Conservation (phyloP, 2,888 invertebrate species). For the Chrysopilus asiliformis region DNA sequence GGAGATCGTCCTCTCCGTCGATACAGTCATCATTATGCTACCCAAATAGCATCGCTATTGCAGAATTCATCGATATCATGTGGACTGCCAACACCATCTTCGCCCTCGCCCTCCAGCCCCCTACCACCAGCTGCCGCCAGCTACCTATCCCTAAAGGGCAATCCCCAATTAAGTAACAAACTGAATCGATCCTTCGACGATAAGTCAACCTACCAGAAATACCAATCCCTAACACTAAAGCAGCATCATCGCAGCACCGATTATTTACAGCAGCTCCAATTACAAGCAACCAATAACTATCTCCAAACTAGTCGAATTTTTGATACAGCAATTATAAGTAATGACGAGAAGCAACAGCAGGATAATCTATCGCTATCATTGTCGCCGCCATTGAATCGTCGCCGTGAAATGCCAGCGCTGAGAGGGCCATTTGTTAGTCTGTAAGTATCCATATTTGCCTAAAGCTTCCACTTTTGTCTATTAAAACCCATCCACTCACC, state of each 20-base stretch:
- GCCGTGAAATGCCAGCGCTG: conserved; percentile 34
- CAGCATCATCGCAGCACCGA: conserved; percentile 3
- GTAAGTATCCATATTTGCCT: conserved; percentile 30
- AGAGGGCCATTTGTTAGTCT: conserved; percentile 34
- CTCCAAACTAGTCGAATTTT: conserved; percentile 3
- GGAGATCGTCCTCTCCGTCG: conserved; percentile 6
- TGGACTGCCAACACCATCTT: conserved; percentile 8
- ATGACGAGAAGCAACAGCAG: conserved; percentile 33
- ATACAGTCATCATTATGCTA: conserved; percentile 7
- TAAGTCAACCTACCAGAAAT: conserved; percentile 3
- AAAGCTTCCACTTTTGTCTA: not conserved
- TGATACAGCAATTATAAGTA: no score
- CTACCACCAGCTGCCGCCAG: conserved; percentile 3
- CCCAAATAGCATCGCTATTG: conserved; percentile 6
- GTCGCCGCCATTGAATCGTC: conserved; percentile 35
- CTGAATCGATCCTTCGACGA: conserved; percentile 6
- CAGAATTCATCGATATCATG: conserved; percentile 7
- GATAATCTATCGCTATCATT: conserved; percentile 35
- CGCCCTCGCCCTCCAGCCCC: conserved; percentile 5
- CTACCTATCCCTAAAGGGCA: conserved; percentile 1
- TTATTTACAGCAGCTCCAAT: conserved; percentile 3
- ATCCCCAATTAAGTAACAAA: conserved; percentile 3
- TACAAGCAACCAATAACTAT: conserved; percentile 1
- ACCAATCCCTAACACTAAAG: conserved; percentile 4
- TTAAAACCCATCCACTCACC: no score